These are phyloP conservation scores for Timema podura DNA, from an alignment of 2,888 invertebrate genomes.

Conservation along the genomic window DNA sequence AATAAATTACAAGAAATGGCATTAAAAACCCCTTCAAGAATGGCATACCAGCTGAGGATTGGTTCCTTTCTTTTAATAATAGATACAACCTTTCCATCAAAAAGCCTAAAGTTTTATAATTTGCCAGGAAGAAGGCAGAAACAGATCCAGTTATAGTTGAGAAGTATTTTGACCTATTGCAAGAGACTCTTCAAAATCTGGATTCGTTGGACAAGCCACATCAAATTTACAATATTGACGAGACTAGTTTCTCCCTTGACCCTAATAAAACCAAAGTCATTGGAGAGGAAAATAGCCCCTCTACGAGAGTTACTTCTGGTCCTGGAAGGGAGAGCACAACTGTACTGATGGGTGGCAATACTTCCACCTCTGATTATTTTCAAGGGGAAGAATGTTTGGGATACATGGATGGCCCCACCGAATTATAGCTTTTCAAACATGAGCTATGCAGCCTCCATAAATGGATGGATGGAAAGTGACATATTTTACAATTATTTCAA, in stretches of 20 bases:
- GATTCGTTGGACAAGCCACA: not conserved
- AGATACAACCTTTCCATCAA: conserved; percentile 39
- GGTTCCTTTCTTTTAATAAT: conserved; percentile 37
- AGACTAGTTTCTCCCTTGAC: not conserved
- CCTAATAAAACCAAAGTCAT: conserved; percentile 33
- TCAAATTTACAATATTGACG: not conserved
- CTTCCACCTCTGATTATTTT: conserved; percentile 40
- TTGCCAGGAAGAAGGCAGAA: conserved; percentile 35
- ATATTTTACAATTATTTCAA: conserved; percentile 37
- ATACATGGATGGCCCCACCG: conserved; percentile 37
- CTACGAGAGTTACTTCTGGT: conserved; percentile 35
- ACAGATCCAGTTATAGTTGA: conserved; percentile 34
- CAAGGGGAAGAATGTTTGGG: conserved; percentile 41
- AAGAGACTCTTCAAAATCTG: too few species aligned
- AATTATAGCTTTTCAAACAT: conserved; percentile 33
- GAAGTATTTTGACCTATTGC: conserved; percentile 19
- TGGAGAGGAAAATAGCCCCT: conserved; percentile 29
- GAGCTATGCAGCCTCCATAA: conserved; percentile 35
- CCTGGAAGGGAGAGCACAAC: conserved; percentile 39
- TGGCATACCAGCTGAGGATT: conserved; percentile 37
- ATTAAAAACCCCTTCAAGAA: conserved; percentile 38
- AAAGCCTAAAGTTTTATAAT: conserved; percentile 40
- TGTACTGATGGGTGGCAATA: conserved; percentile 35
- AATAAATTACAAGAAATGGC: conserved; percentile 35
- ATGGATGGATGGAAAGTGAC: conserved; percentile 41